These are phyloP conservation scores for Hipposideros armiger DNA, from an alignment of 2,113 vertebrate species.

Conservation along the genomic window DNA sequence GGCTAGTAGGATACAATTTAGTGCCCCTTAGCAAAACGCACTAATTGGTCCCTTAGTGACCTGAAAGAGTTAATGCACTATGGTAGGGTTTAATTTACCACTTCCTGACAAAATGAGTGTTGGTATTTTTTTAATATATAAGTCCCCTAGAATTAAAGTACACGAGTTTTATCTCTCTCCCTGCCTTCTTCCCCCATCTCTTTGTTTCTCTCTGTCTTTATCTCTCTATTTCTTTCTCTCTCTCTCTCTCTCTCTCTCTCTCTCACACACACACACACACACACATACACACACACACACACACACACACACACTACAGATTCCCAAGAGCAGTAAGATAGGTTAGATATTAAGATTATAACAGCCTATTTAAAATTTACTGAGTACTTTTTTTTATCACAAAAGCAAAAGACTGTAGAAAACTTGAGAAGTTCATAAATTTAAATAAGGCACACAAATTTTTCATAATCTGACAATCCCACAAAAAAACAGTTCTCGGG, in stretches of 20 bases:
- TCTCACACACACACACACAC: neutral
- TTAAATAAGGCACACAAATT: conserved; percentile 1
- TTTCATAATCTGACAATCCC: neutral
- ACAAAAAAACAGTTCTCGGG: neutral
- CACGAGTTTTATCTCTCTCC: neutral
- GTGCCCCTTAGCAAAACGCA: conserved; percentile 62
- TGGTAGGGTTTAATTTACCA: conserved; percentile 71
- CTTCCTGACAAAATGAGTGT: conserved; percentile 73
- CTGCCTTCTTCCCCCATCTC: neutral
- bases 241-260: neutral
- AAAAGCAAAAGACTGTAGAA: conserved; percentile 14
- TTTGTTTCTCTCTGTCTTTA: neutral
- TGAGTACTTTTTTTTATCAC: conserved; percentile 28
- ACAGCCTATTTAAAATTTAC: neutral
- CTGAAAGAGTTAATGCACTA: conserved; percentile 79
- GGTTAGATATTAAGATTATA: conserved; percentile 48
- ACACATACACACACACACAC: neutral
- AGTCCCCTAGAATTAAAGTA: conserved; percentile 48
- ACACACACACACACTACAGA: neutral
- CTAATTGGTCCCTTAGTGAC: conserved; percentile 82
- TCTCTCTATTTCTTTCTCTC: neutral
- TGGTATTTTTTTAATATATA: conserved; percentile 60
- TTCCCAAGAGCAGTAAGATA: neutral
- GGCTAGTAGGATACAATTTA: conserved; percentile 73
- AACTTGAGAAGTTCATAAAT: conserved; percentile 3